Conservation (phyloP, 2,888 invertebrate genomes). For the Xestoiulus laeticollis region DNA sequence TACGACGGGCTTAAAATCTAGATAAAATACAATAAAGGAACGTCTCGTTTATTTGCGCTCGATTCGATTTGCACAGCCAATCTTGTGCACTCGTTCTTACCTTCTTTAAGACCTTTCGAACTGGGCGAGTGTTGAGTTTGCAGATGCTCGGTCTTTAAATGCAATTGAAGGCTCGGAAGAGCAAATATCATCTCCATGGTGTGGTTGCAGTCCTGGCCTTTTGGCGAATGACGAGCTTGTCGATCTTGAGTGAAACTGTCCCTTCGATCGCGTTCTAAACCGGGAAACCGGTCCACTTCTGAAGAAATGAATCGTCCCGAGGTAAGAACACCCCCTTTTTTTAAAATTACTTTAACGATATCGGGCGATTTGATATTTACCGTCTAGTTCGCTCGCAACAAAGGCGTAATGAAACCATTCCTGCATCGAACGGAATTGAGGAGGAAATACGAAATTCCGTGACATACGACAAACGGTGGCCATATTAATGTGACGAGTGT, state of each 20-base stretch:
- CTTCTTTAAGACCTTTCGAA: background rate
- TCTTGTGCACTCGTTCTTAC: background rate
- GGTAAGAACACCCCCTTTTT: background rate
- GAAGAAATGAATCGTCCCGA: conserved; percentile 52
- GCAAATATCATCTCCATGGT: conserved; percentile 96
- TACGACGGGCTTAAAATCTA: too few relatives aligned
- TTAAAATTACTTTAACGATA: background rate
- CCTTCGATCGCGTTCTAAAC: conserved; percentile 78
- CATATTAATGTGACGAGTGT: conserved; percentile 83
- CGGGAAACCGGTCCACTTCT: conserved; percentile 92
- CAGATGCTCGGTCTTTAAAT: conserved; percentile 90
- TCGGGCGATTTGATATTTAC: conserved; percentile 67
- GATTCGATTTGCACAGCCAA: background rate
- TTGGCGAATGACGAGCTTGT: conserved; percentile 63
- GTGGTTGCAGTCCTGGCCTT: conserved; percentile 81
- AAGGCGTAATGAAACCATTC: conserved; percentile 99
- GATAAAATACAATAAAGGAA: too few relatives aligned
- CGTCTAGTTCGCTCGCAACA: conserved; percentile 92
- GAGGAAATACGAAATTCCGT: conserved; percentile 90
- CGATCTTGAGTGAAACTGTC: conserved; percentile 63
- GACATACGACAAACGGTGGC: conserved; percentile 93
- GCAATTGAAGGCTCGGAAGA: conserved; percentile 89
- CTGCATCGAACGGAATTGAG: conserved; percentile 90
- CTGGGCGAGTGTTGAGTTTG: conserved; percentile 77
- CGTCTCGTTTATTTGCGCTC: background rate